Evolutionary conservation across 2,888 invertebrate genomes (phyloP).

Genomic region (Marasmarcha lunaedactyla): DNA sequence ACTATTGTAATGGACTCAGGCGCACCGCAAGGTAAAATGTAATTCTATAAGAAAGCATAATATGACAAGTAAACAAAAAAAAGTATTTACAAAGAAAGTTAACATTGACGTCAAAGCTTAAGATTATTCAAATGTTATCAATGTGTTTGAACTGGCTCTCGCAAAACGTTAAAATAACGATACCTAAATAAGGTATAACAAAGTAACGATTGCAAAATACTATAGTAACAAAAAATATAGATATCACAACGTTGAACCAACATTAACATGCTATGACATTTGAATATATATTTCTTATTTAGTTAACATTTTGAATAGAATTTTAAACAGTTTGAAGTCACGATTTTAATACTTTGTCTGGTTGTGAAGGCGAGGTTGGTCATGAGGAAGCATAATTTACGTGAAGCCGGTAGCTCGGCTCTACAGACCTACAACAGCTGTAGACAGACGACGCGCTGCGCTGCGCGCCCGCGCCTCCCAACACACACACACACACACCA

Average conservation of each 20-base stretch:
- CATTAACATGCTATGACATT: constrained; percentile 17
- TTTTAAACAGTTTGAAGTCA: constrained; percentile 35
- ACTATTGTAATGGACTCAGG: constrained; percentile 40
- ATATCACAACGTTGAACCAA: too few relatives aligned
- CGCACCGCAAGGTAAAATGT: constrained; percentile 40
- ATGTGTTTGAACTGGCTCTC: too few relatives aligned
- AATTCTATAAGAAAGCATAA: constrained; percentile 41
- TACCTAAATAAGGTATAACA: too few relatives aligned
- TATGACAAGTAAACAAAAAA: background rate
- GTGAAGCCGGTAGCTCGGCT: constrained; percentile 45
- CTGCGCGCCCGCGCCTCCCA: constrained; percentile 38
- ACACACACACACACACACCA: constrained; percentile 31
- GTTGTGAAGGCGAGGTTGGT: constrained; percentile 36
- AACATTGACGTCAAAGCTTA: too few relatives aligned
- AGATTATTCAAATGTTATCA: too few relatives aligned
- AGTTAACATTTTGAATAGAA: constrained; percentile 24
- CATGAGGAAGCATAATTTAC: constrained; percentile 67
- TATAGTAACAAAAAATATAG: too few relatives aligned
- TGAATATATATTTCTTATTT: constrained; percentile 34
- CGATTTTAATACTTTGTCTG: constrained; percentile 29
- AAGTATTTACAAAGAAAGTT: too few relatives aligned
- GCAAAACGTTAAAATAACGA: too few relatives aligned
- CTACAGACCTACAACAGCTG: constrained; percentile 63
- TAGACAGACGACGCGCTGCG: constrained; percentile 57
- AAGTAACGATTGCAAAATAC: too few relatives aligned